A percentile compares a stretch with the other conserved stretches of the same genome.
phyloP scores from a whole-genome alignment of 2,888 invertebrate genomes.

The Drosophila paracracens region DNA sequence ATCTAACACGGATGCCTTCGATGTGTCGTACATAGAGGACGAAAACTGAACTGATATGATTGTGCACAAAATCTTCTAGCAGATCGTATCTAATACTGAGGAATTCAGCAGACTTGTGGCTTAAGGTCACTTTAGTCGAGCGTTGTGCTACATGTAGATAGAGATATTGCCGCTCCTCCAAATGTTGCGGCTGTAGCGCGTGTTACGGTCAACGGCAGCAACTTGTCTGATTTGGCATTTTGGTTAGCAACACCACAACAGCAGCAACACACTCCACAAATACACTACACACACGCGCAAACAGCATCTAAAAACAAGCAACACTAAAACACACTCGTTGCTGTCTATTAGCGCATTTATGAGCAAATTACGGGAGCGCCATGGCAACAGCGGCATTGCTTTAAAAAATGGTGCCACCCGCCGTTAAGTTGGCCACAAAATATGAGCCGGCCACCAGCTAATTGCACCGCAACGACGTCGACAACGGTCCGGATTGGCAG shows the following conservation, averaged over 20 bases:
- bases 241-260: conserved; percentile 23
- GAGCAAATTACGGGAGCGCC: conserved; percentile 79
- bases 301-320: neutral
- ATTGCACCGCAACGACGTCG: conserved; percentile 60
- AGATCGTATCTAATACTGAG: neutral
- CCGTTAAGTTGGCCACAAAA: conserved; percentile 50
- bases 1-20: neutral
- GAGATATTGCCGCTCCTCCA: conserved; percentile 30
- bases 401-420: conserved; percentile 44
- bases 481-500: conserved; percentile 36
- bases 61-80: neutral
- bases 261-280: conserved; percentile 21
- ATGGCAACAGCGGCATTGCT: conserved; percentile 51
- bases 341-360: conserved; percentile 74
- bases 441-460: conserved; percentile 61
- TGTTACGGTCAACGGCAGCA: conserved; percentile 50
- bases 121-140: conserved; percentile 32
- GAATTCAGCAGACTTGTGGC: conserved; percentile 13
- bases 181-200: conserved; percentile 47
- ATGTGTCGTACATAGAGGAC: neutral
- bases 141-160: neutral
- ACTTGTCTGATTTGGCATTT: conserved; percentile 38
- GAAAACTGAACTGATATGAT: neutral
- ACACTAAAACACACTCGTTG: conserved; percentile 28
- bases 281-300: conserved; percentile 7